Base-by-base conservation (phyloP, 2,113 vertebrate species). In the Siniperca knerii region DNA sequence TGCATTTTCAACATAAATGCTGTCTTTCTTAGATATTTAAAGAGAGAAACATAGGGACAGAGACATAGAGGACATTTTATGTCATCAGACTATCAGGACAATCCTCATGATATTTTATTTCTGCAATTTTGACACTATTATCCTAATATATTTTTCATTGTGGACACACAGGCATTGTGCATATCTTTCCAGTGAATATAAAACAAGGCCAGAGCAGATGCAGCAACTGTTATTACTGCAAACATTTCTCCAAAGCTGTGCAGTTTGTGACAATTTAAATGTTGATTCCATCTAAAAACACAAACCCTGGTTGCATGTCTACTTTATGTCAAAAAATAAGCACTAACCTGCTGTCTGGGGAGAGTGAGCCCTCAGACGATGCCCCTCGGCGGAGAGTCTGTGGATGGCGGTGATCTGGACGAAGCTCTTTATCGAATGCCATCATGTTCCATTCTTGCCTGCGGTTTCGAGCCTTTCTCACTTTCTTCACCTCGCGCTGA, bases 361-460 rank as follows among this genome's bases (percentile, higher is more conserved):
- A 99, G 85, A 98, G 95, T 2, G 97, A 98, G 91, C 97, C 97
- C 92, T 99, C 98, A 69, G 98, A 99, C 15, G 97, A 97, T 0
- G 95, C 96, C 87, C 96, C 97, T 44, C 96, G 96, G 88, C 95
- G 96, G 72, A 97, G 93, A 88, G 93, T 97, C 88, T 98, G 97
- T 82, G 97, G 96, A 89, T 97, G 96, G 84, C 93, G 96, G 95
- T 96, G 96, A 94, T 98, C 97, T 60, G 98, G 97, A 86, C 98
- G 97, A 82, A 98, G 97, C 94, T 99, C 98, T 93, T 98, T 98
- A 95, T 99, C 98, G 87, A 97, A 97, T 0, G 97, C 97, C 97
- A 99, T 98, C 96, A 98, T 97, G 95, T 97, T 99, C 98, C 98
- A 99, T 88, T 99, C 97, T 75, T 98, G 97, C 79, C 97, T 96